Evolutionary conservation across 1,140 invertebrate genomes (phyloP), one percentile per base, ranked within the genome.

Genomic region (Lordiphosa clarofinis): DNA sequence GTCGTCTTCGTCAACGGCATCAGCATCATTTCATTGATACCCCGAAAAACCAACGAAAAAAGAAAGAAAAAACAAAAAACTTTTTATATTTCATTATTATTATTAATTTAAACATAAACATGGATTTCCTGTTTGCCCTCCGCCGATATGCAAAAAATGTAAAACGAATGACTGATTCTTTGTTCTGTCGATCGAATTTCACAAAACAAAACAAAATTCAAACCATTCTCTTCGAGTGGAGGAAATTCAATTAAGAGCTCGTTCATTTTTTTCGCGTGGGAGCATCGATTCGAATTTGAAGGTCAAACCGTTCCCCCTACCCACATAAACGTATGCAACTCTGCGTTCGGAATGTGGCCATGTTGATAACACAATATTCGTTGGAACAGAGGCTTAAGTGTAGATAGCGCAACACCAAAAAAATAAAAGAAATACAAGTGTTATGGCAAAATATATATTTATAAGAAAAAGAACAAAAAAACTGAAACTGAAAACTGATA

Each of bases 61-160:
- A 28, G n/a, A 13, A 46, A 55, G 4, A 5, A 55, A 35, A 44
- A 55, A 39, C 21, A 24, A 43, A 54, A 31, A 8, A 31, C 13
- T 40, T 15, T 36, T 55, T 47, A n/a, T 59, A 21, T 36, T 24
- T 58, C 5, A 38, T 55, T 37, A 24, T 5, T 70, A 66, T 78
- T 84, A 84, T 84, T 84, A 78, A 82, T 82, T 82, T 84, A 86
- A 82, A 71, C 76, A 82, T 82, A 82, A 82, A 82, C 76, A 84
- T 84, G 65, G 76, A 82, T 87, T 87, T 87, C 82, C 82, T 87
- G 82, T 87, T 64, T 70, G 71, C 66, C 72, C 53, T 62, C 19
- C 1, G n/a, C 71, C 81, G 63, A 86, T 86, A 87, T 87, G 82
- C 82, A 82, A 87, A 39, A 24, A n/a, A 61, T 35, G 31, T 36